These are phyloP conservation scores for Indicator maculatus DNA, from an alignment of 2,113 vertebrate species.

Conservation along the genomic window DNA sequence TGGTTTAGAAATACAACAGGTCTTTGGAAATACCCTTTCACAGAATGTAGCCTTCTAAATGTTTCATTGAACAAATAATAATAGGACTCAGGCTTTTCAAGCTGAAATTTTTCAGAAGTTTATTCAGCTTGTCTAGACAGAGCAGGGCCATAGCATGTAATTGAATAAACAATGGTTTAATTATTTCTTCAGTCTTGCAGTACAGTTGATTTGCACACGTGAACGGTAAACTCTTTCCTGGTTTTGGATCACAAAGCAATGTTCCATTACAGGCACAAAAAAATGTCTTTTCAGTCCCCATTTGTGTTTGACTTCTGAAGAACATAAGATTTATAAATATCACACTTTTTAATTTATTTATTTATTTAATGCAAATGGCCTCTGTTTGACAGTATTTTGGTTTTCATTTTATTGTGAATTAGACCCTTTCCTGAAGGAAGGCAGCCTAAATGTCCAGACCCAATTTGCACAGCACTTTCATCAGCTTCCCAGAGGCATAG, in stretches of 20 bases:
- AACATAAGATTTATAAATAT: too few species aligned
- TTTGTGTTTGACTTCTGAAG: not conserved
- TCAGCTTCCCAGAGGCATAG: rapidly evolving
- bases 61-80: conserved; percentile 14
- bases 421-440: not conserved
- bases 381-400: not conserved
- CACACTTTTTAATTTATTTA: too few species aligned
- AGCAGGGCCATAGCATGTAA: not conserved
- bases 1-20: not conserved
- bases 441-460: not conserved
- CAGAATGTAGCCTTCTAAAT: not conserved
- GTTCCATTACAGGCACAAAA: not conserved
- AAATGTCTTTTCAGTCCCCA: not conserved
- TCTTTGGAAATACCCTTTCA: not conserved
- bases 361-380: too few species aligned
- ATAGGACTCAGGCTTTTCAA: not conserved
- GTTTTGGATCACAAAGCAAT: not conserved
- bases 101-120: not conserved
- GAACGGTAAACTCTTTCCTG: not conserved
- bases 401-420: not conserved
- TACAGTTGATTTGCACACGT: not conserved
- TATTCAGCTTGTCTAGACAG: conserved; percentile 4
- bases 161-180: conserved; percentile 27
- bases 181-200: not conserved
- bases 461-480: not conserved